Conservation (phyloP, 53 echinoderm and acorn worm species). For the Crossaster papposus region DNA sequence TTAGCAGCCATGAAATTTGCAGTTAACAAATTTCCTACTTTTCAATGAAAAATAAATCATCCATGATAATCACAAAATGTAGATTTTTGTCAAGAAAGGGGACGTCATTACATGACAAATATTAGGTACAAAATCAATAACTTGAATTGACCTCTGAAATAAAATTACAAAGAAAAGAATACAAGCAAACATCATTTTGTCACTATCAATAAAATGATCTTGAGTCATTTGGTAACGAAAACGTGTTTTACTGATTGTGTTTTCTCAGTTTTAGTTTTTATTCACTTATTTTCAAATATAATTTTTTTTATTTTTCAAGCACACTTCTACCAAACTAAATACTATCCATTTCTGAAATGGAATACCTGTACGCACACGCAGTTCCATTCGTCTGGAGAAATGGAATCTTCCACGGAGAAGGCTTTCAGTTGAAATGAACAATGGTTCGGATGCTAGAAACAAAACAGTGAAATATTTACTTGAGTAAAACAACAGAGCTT, state of each 20-base stretch:
- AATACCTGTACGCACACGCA: neutral
- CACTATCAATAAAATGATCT: neutral
- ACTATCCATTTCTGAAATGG: too few relatives aligned
- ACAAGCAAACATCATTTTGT: neutral
- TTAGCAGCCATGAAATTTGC: too few relatives aligned
- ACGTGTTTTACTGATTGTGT: neutral
- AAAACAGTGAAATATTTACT: neutral
- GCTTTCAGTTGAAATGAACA: slow-evolving; percentile 46
- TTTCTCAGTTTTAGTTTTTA: neutral
- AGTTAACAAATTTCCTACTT: too few relatives aligned
- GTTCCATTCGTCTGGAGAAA: neutral
- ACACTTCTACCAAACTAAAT: neutral
- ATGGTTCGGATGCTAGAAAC: slow-evolving; percentile 69
- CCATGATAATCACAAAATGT: too few relatives aligned
- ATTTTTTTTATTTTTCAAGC: neutral
- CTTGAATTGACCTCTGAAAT: too few relatives aligned
- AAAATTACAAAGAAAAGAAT: too few relatives aligned
- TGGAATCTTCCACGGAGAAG: neutral
- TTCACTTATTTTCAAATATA: neutral
- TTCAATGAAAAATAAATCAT: too few relatives aligned
- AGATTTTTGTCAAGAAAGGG: too few relatives aligned
- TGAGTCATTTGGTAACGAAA: neutral
- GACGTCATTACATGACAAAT: too few relatives aligned
- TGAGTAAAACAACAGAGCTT: too few relatives aligned
- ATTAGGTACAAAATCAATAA: too few relatives aligned